Conservation (phyloP, 2,113 vertebrate species). For the Gymnobelideus leadbeateri region DNA sequence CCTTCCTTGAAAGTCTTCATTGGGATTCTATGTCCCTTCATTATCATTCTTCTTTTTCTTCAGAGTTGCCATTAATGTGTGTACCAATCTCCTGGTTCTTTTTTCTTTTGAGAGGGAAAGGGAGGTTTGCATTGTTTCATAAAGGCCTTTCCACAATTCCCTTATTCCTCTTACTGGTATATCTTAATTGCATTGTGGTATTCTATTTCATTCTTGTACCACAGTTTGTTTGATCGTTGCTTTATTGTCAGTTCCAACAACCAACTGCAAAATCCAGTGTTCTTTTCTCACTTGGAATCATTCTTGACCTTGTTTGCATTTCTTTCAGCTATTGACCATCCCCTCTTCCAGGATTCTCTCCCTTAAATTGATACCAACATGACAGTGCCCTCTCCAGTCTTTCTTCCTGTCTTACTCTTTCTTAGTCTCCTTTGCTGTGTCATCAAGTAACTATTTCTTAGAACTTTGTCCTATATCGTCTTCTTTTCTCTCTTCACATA, state of each 20-base stretch:
- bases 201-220: neutral
- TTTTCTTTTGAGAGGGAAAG: neutral
- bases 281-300: neutral
- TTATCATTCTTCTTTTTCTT: neutral
- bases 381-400: neutral
- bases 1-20: neutral
- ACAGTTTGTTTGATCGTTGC: neutral
- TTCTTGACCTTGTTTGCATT: neutral
- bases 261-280: neutral
- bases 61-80: neutral
- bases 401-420: neutral
- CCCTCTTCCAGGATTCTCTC: neutral
- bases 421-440: neutral
- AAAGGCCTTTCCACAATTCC: neutral
- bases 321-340: neutral
- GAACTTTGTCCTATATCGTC: neutral
- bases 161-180: neutral
- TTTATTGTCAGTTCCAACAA: neutral
- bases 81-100: neutral
- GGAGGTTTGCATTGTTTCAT: neutral
- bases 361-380: neutral
- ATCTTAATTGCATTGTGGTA: neutral
- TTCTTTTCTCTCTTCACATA: neutral
- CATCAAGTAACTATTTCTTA: neutral
- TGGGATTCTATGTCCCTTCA: neutral